Percentiles rank a stretch among this genome's conserved stretches.
These are phyloP conservation scores for Micromys minutus DNA, from an alignment of 2,113 vertebrate genomes.

Conservation along the genomic window DNA sequence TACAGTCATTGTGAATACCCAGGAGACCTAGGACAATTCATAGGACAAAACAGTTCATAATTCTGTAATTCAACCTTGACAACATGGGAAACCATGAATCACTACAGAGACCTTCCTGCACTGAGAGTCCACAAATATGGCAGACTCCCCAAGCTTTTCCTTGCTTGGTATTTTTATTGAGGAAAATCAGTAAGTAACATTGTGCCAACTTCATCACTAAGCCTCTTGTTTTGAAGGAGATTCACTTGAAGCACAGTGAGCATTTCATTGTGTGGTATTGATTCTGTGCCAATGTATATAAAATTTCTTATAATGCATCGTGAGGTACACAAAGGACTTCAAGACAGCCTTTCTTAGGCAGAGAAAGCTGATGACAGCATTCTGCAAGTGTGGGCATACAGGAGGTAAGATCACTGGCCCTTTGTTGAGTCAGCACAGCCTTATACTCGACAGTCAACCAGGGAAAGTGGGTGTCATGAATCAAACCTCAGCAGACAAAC, in stretches of 20 bases:
- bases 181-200: background rate
- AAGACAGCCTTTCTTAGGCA: slow-evolving; percentile 39
- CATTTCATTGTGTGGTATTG: slow-evolving; percentile 44
- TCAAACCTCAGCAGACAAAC: slow-evolving; percentile 10
- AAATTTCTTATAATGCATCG: background rate
- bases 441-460: background rate
- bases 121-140: slow-evolving; percentile 12
- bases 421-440: slow-evolving; percentile 32
- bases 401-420: background rate
- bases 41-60: background rate
- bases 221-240: slow-evolving; percentile 28
- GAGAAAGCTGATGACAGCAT: slow-evolving; percentile 63
- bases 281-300: slow-evolving; percentile 37
- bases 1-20: background rate
- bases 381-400: background rate
- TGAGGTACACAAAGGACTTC: slow-evolving; percentile 27
- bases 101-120: background rate
- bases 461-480: background rate
- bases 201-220: background rate
- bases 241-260: background rate
- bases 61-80: slow-evolving; percentile 41
- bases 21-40: background rate
- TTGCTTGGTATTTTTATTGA: slow-evolving; percentile 50
- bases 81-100: background rate
- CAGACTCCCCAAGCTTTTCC: background rate